Base-by-base conservation (phyloP, 37 sponge, comb jelly and placozoan genomes). In the Haliclona indistincta region DNA sequence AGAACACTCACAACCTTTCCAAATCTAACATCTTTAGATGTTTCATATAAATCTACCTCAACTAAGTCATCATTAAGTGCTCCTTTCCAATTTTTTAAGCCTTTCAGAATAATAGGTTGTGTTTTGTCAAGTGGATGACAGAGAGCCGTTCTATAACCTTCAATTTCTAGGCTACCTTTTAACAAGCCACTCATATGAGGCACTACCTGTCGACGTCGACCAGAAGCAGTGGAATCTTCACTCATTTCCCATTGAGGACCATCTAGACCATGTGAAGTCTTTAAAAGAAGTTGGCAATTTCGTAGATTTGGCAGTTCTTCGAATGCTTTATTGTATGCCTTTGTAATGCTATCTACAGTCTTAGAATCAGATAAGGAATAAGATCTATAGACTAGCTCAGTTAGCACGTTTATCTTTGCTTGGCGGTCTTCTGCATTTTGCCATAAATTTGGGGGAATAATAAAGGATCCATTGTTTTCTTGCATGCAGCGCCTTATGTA, bases 1-100 rank as follows among this genome's bases (percentile, higher is more conserved):
- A 66, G 28, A 11, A 76, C 68, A 19, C 60, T 70, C 44, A 80
- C 13, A 0, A 84, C 78, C 17, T 61, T 68, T 4, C 90, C 90
- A 68, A 63, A 75, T n/a, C 56, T 52, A 19, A 49, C 55, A 36
- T 35, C 55, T 30, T 47, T 3, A 13, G 77, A 74, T 66, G n/a
- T 28, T 26, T 56, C 41, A 53, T 47, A 67, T 0, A 81, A 41
- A 25, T 62, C 77, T 13, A 90, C 82, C 17, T 42, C 36, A 1
- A 90, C 90, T 33, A 43, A 44, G 35, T 76, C 85, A 29, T 75
- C 81, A 64, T 81, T 71, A 56, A 90, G 74, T 39, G 90, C 85
- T 52, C 86, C 81, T 64, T 23, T 75, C 39, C 85, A 64, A 68
- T 84, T 90, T 4, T 68, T 68, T 23, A 58, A 15, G 20, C 90